Conservation (phyloP, 2,888 invertebrate species). For the Esperia sulphurella region DNA sequence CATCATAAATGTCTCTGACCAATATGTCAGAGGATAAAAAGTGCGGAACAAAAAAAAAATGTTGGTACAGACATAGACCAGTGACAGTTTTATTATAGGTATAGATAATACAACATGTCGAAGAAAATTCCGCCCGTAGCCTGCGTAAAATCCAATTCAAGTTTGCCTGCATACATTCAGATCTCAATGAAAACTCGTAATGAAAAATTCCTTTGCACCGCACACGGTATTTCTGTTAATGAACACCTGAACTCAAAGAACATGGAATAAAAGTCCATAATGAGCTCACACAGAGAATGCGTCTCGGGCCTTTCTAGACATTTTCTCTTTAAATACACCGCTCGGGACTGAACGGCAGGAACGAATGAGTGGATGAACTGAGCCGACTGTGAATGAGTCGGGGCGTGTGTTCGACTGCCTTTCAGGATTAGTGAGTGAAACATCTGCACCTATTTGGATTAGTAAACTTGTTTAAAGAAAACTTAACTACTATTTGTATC, state of each 20-base stretch:
- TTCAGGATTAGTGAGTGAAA: background rate
- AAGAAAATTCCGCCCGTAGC: constrained; percentile 4
- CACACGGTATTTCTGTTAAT: constrained; percentile 37
- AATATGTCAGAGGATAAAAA: too few species aligned
- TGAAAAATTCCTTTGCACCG: constrained; percentile 68
- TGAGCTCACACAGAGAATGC: constrained; percentile 54
- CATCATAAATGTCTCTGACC: too few species aligned
- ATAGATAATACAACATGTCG: background rate
- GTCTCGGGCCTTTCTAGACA: constrained; percentile 48
- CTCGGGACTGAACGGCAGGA: constrained; percentile 4
- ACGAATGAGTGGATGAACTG: constrained; percentile 12
- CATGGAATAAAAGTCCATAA: constrained; percentile 49
- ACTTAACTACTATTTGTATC: too few species aligned
- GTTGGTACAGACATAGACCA: too few species aligned
- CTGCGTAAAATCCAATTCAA: constrained; percentile 32
- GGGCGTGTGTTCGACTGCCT: background rate
- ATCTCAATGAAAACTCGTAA: constrained; percentile 52
- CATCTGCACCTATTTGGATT: background rate
- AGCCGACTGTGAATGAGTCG: constrained; percentile 2
- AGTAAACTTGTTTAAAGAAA: background rate
- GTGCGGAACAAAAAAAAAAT: too few species aligned
- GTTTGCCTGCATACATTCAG: constrained; percentile 27
- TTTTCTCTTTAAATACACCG: constrained; percentile 39
- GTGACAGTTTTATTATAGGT: too few species aligned
- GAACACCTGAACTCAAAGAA: constrained; percentile 55